Conservation (phyloP, 2,888 invertebrate species). For the Gastracanthus pulcherrimus region DNA sequence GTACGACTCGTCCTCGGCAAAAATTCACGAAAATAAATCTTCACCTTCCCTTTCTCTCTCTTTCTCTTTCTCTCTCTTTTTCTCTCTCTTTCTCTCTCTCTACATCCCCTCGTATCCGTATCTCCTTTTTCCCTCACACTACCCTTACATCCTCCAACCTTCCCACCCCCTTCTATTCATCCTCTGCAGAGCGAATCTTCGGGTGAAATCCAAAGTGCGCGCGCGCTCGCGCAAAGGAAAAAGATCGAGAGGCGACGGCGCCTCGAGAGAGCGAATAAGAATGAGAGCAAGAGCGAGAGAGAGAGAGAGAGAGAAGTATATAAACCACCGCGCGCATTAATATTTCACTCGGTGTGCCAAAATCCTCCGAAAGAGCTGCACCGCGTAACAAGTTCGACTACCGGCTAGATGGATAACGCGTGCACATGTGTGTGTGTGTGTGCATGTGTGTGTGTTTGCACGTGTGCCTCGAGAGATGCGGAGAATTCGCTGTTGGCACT, state of each 20-base stretch:
- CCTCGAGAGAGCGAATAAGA: too few relatives aligned
- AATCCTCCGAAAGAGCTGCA: slow-evolving; percentile 18
- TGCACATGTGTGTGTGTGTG: background rate
- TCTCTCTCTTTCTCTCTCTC: background rate
- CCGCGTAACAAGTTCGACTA: slow-evolving; percentile 41
- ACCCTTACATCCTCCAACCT: too few relatives aligned
- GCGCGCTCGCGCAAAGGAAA: background rate
- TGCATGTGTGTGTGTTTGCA: too few relatives aligned
- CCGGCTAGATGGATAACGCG: background rate
- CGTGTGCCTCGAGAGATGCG: too few relatives aligned
- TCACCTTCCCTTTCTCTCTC: background rate
- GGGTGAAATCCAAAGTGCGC: slow-evolving; percentile 1
- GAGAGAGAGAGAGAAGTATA: background rate
- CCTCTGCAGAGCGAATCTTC: background rate
- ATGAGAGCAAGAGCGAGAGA: background rate
- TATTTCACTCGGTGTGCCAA: slow-evolving; percentile 39
- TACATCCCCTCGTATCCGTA: background rate
- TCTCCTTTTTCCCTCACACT: background rate
- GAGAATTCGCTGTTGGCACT: too few relatives aligned
- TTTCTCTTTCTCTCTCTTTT: background rate
- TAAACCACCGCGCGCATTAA: slow-evolving; percentile 41
- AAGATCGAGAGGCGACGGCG: too few relatives aligned
- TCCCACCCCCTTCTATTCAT: background rate
- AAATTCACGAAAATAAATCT: slow-evolving; percentile 29
- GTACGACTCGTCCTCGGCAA: background rate